These are phyloP conservation scores for Acheta domesticus DNA, from an alignment of 2,888 invertebrate species.

Conservation along the genomic window DNA sequence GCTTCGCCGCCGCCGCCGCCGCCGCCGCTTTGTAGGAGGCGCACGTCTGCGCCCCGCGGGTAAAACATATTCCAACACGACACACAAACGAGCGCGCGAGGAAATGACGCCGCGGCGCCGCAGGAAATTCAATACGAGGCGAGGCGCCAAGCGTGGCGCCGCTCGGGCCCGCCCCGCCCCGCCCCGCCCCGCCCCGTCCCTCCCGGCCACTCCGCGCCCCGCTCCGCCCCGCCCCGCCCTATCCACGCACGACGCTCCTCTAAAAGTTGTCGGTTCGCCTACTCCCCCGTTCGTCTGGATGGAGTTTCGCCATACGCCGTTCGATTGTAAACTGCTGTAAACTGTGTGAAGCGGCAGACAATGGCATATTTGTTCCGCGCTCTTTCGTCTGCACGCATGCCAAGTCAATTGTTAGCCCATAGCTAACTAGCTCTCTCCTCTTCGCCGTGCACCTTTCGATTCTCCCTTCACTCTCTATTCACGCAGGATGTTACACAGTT, in stretches of 20 bases:
- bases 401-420: too few relatives aligned
- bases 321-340: too few relatives aligned
- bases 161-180: not conserved
- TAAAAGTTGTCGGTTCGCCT: not conserved
- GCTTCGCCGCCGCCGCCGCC: not conserved
- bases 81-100: slow-evolving; percentile 9
- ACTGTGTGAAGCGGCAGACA: too few relatives aligned
- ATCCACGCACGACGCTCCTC: not conserved
- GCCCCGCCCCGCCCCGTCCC: not conserved
- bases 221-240: not conserved
- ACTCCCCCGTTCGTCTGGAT: not conserved
- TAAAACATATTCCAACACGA: slow-evolving; percentile 18
- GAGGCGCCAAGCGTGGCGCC: slow-evolving; percentile 9
- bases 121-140: slow-evolving; percentile 18
- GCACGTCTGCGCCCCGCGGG: slow-evolving; percentile 18
- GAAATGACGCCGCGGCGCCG: slow-evolving; percentile 1
- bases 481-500: too few relatives aligned
- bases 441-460: too few relatives aligned
- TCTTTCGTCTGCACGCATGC: too few relatives aligned
- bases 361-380: too few relatives aligned
- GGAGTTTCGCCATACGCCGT: too few relatives aligned
- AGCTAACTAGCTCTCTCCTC: too few relatives aligned
- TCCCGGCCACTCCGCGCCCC: not conserved
- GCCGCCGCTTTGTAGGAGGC: not conserved
- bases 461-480: too few relatives aligned